Base-by-base conservation (phyloP, 37 sponge, comb jelly and placozoan genomes). In the Axinella damicornis region DNA sequence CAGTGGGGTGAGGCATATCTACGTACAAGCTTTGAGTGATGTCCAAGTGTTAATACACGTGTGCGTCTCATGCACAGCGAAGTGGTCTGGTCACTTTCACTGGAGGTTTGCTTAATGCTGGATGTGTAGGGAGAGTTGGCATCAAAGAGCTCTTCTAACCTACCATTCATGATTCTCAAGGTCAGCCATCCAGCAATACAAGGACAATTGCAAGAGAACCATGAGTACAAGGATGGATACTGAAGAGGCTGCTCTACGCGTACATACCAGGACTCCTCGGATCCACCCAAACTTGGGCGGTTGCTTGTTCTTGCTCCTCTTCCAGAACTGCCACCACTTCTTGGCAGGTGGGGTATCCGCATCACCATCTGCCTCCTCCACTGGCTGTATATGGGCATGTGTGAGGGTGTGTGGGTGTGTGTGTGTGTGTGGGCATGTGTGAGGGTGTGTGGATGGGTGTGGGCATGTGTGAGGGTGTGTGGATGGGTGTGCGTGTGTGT, bases 201-300 rank as follows among this genome's bases (percentile, higher is more conserved):
- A n/a, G 54, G 21, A 32, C 52, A 73, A 36, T 18, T 28, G 19
- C 58, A 58, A 21, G n/a, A n/a, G n/a, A n/a, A n/a, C n/a, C n/a
- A n/a, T n/a, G n/a, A n/a, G 24, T n/a, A 28, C 11, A 19, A 27
- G 19, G 57, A 16, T 0, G 30, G 30, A 28, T 57, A 37, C 25
- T 19, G 27, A 65, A 12, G 46, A 62, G 53, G 74, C 74, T 60
- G 2, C n/a, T 32, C 33, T 58, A 82, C 17, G 31, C 6, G 40
- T 72, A 82, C 28, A 73, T 20, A 87, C 87, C 74, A 89, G 78
- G 11, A 94, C 90, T 32, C 94, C 95, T 17, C 57, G 38, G 39
- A 94, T 85, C 95, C 95, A 94, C 2, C 91, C 91, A 65, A 90
- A 90, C 73, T 95, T 95, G 61, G 34, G 52, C 14, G 83, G 90